A percentile compares a stretch with the other conserved stretches of the same genome.
These are phyloP conservation scores for Pilophorus perplexus DNA, from an alignment of 2,888 invertebrate species.

Conservation along the genomic window DNA sequence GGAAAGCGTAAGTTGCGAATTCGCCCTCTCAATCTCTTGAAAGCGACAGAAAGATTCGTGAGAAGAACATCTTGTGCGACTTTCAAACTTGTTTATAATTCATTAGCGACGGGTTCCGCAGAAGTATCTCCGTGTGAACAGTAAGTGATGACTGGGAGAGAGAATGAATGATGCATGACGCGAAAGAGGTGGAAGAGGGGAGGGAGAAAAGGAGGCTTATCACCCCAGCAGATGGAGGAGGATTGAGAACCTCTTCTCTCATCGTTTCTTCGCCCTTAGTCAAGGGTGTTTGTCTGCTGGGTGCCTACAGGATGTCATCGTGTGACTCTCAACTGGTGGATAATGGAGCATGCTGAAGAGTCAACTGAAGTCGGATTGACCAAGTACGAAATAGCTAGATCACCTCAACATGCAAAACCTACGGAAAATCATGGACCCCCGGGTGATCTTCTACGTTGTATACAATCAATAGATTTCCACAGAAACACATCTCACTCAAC, in stretches of 20 bases:
- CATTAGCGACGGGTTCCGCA: conserved; percentile 10
- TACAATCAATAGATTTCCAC: no score
- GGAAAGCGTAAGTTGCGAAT: neutral
- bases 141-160: conserved; percentile 16
- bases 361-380: no score
- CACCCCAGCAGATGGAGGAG: conserved; percentile 5
- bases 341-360: no score
- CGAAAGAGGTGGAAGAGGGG: neutral
- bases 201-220: conserved; percentile 1
- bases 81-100: conserved; percentile 14
- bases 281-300: no score
- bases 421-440: no score
- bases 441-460: no score
- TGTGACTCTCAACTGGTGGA: no score
- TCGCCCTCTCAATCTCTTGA: neutral
- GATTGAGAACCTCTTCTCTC: neutral
- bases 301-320: no score
- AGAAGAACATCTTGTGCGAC: conserved; percentile 20
- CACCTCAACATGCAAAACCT: no score
- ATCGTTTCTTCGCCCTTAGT: neutral
- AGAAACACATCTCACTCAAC: no score
- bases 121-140: conserved; percentile 18
- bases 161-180: conserved; percentile 18
- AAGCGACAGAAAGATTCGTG: neutral
- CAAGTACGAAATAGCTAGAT: no score